Evolutionary conservation across 2,797 vertebrate genomes (phyloP).

Genomic region (Bufotes viridis): DNA sequence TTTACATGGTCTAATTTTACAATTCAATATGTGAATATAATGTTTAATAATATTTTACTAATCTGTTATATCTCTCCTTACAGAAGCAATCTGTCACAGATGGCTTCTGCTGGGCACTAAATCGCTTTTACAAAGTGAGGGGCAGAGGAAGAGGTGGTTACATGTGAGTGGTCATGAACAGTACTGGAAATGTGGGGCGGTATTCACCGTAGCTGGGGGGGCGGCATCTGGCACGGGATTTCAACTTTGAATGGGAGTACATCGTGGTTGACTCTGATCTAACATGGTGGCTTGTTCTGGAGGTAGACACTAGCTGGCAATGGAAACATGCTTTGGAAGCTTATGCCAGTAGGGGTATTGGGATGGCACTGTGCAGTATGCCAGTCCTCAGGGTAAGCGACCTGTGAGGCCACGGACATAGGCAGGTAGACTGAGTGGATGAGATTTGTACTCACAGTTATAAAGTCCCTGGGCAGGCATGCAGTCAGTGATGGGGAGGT

Average conservation of each 20-base stretch:
- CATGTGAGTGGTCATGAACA: neutral
- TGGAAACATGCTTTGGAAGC: no score
- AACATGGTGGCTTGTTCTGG: neutral
- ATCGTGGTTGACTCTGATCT: no score
- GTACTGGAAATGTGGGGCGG: neutral
- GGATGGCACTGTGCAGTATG: no score
- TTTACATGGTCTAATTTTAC: neutral
- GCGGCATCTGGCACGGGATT: neutral
- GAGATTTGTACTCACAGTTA: no score
- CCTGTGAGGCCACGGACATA: no score
- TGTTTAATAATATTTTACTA: neutral
- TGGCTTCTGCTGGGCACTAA: neutral
- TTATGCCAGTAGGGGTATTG: neutral
- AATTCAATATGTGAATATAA: conserved; percentile 9
- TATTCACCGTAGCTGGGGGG: neutral
- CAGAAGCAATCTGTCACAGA: neutral
- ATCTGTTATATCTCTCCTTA: neutral
- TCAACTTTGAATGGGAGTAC: neutral
- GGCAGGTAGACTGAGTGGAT: no score
- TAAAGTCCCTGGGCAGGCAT: no score
- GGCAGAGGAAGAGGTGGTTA: neutral
- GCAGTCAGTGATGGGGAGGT: no score
- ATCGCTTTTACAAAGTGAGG: neutral
- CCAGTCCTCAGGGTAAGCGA: no score
- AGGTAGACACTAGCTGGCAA: neutral